Conservation (phyloP, 2,888 invertebrate genomes). For the Drosophila conformis region DNA sequence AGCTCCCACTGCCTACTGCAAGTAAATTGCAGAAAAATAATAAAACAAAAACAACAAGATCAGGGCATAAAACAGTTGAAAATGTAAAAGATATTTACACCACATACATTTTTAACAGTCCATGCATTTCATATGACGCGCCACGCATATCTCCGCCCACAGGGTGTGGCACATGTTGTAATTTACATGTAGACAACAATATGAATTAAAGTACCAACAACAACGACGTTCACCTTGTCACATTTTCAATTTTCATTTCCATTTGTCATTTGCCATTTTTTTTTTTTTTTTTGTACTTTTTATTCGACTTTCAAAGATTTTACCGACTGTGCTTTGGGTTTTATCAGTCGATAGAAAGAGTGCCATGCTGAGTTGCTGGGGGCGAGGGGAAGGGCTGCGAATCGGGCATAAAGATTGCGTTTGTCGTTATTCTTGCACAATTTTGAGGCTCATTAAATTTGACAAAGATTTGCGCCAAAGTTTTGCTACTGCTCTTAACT, state of each 20-base stretch:
- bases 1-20: conserved; percentile 13
- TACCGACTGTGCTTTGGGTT: conserved; percentile 58
- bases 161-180: conserved; percentile 64
- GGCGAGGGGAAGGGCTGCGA: not conserved
- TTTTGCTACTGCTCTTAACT: conserved; percentile 58
- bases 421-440: conserved; percentile 43
- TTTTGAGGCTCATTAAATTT: conserved; percentile 80
- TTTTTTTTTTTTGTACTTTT: conserved; percentile 2
- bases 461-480: conserved; percentile 72
- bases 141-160: conserved; percentile 10
- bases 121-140: conserved; percentile 72
- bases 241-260: conserved; percentile 76
- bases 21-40: conserved; percentile 46
- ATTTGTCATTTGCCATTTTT: conserved; percentile 34
- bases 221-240: conserved; percentile 67
- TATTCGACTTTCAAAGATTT: conserved; percentile 54
- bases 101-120: conserved; percentile 74
- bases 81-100: conserved; percentile 49
- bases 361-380: not conserved
- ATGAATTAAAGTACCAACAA: conserved; percentile 32
- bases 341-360: conserved; percentile 27
- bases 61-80: conserved; percentile 18
- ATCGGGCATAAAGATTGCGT: conserved; percentile 16
- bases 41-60: conserved; percentile 25
- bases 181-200: conserved; percentile 72